Base-by-base conservation (phyloP, 1,140 invertebrate genomes). In the Cepaea nemoralis region DNA sequence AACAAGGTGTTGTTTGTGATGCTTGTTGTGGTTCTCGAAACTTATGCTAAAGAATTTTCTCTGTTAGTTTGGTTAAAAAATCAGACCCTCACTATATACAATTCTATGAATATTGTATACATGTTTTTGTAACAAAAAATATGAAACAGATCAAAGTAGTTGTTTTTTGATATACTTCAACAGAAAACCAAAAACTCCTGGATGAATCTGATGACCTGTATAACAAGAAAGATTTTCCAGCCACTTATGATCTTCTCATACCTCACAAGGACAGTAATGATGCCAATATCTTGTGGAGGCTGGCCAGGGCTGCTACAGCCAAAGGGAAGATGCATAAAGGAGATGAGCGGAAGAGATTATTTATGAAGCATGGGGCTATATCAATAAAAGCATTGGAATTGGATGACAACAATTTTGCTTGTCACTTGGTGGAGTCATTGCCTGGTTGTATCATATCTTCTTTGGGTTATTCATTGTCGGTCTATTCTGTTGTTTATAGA, bases 211-310 rank as follows among this genome's bases (percentile, higher is more conserved):
- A 87, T 45, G 59, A 35, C 0, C 76, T 87, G 22, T 85, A 84
- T 67, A n/a, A n/a, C n/a, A 78, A 42, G 19, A 81, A 83, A 27
- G 69, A 87, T 59, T 80, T 83, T 39, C 37, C 77, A 19, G 77
- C 86, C 59, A 45, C 83, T 16, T 85, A 84, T 55, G 73, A 82
- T 19, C 74, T 84, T 40, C 86, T 92, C 10, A 42, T 83, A 24
- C 48, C 76, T 31, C 84, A 88, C 71, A 77, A 85, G 75, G 85
- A 87, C 50, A 67, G 73, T 66, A 88, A 93, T 6, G 93, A 95
- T 91, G 93, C 94, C 59, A 95, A 96, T 90, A 92, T 96, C 42
- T 90, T 95, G 63, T 97, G 95, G 95, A 90, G 95, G 76, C 89
- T 96, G 35, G 93, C 93, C 73, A 89, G 95, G 87, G 94, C 93